Evolutionary conservation across 2,888 invertebrate genomes (phyloP).

Genomic region (Drosophila flavopinicola): DNA sequence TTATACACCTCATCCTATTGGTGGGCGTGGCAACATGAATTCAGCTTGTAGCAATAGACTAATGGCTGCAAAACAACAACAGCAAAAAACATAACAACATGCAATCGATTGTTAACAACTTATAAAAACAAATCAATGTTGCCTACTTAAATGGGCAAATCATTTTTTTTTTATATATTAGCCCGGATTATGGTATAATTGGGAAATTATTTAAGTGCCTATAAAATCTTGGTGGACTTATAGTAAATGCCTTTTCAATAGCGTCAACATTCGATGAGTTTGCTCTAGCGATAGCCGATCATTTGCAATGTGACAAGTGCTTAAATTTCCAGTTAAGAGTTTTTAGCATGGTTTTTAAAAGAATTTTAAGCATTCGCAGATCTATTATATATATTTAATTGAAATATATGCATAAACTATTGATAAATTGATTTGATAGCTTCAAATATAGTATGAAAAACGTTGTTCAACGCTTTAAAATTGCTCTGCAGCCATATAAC

Average conservation of each 20-base stretch:
- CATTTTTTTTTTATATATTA: not conserved
- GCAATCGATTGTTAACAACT: conserved; percentile 66
- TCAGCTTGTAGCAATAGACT: conserved; percentile 37
- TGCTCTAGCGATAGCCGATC: too few species aligned
- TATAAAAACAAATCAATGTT: conserved; percentile 43
- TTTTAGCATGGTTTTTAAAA: not conserved
- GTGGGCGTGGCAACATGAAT: conserved; percentile 49
- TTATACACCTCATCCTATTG: conserved; percentile 33
- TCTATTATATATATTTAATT: not conserved
- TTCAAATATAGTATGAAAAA: not conserved
- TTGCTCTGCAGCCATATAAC: conserved; percentile 20
- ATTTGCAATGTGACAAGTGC: too few species aligned
- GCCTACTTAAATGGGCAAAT: not conserved
- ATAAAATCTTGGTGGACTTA: too few species aligned
- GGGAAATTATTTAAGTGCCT: not conserved
- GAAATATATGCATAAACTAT: not conserved
- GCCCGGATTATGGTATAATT: not conserved
- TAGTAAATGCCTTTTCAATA: not conserved
- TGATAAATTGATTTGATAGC: not conserved
- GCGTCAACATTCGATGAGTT: too few species aligned
- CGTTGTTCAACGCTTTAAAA: conserved; percentile 7
- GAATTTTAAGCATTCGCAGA: too few species aligned
- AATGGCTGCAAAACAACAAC: conserved; percentile 30
- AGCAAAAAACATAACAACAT: too few species aligned
- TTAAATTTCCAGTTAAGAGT: too few species aligned